These are phyloP conservation scores for Hirundichthys speculiger DNA, from an alignment of 2,113 vertebrate species.

Conservation along the genomic window DNA sequence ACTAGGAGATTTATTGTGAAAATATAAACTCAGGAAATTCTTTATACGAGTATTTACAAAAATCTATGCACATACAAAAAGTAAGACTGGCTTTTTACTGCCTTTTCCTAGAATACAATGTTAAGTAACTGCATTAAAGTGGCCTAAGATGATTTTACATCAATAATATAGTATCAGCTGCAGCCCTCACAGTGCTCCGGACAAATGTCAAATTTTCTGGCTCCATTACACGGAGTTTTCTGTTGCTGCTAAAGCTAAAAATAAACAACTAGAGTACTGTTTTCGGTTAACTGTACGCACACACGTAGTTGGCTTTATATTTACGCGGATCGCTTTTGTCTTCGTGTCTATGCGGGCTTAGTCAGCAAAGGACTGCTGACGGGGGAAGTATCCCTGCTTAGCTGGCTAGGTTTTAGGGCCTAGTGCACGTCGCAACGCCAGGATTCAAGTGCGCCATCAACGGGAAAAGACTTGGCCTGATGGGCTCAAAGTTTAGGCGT, in stretches of 20 bases:
- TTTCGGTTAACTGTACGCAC: not conserved
- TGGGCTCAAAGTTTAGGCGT: slow-evolving; percentile 35
- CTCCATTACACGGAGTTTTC: too few species aligned
- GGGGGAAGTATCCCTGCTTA: slow-evolving; percentile 60
- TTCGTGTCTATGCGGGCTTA: slow-evolving; percentile 53
- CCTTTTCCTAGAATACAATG: too few species aligned
- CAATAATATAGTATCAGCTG: too few species aligned
- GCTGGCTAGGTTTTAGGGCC: slow-evolving; percentile 73
- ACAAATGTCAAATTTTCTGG: too few species aligned
- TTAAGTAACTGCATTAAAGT: too few species aligned
- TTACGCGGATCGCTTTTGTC: slow-evolving; percentile 52
- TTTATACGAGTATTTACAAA: slow-evolving; percentile 11
- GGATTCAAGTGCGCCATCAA: slow-evolving; percentile 71
- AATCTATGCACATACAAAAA: not conserved
- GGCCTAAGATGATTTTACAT: too few species aligned
- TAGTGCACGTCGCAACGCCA: slow-evolving; percentile 63
- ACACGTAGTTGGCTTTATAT: not conserved
- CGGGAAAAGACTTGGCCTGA: slow-evolving; percentile 13
- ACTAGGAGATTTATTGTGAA: not conserved
- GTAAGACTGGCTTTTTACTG: too few species aligned
- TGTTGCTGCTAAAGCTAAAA: too few species aligned
- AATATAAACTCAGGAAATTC: slow-evolving; percentile 45
- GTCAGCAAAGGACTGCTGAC: slow-evolving; percentile 69
- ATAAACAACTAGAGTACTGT: too few species aligned
- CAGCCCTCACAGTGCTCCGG: too few species aligned